A percentile compares a stretch with the other conserved stretches of the same genome.
Evolutionary conservation across 2,797 vertebrate species (phyloP).

Genomic region (Vultur gryphus): DNA sequence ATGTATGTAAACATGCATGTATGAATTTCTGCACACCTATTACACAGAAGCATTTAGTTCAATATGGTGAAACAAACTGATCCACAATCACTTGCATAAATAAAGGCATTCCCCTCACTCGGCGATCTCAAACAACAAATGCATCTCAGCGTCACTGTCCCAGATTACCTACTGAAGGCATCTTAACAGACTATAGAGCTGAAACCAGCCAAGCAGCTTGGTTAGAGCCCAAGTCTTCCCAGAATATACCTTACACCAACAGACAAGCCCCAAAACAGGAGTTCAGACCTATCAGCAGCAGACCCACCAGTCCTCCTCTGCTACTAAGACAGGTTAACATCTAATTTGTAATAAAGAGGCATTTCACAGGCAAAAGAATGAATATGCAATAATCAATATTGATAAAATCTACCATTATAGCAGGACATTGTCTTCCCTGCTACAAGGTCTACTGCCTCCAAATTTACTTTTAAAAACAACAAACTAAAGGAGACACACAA

Average conservation of each 20-base stretch:
- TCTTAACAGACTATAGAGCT: not conserved
- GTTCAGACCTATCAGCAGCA: not conserved
- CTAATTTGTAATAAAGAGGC: not conserved
- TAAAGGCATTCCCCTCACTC: not conserved
- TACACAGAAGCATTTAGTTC: not conserved
- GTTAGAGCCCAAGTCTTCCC: not conserved
- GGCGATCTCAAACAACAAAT: not conserved
- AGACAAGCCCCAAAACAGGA: not conserved
- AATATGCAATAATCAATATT: not conserved
- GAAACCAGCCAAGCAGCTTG: not conserved
- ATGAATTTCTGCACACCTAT: not conserved
- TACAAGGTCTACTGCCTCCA: not conserved
- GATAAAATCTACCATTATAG: not conserved
- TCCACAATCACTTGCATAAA: not conserved
- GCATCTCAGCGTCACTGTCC: not conserved
- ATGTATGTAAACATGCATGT: accelerated
- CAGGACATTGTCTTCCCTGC: not conserved
- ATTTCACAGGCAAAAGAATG: not conserved
- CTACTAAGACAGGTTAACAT: not conserved
- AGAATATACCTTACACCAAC: not conserved
- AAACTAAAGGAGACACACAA: not conserved
- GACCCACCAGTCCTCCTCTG: not conserved
- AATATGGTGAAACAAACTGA: not conserved
- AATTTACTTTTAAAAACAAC: not conserved
- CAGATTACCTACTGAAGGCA: not conserved